These are phyloP conservation scores for Drosophila ambigua DNA, from an alignment of 1,140 invertebrate species.

Conservation along the genomic window DNA sequence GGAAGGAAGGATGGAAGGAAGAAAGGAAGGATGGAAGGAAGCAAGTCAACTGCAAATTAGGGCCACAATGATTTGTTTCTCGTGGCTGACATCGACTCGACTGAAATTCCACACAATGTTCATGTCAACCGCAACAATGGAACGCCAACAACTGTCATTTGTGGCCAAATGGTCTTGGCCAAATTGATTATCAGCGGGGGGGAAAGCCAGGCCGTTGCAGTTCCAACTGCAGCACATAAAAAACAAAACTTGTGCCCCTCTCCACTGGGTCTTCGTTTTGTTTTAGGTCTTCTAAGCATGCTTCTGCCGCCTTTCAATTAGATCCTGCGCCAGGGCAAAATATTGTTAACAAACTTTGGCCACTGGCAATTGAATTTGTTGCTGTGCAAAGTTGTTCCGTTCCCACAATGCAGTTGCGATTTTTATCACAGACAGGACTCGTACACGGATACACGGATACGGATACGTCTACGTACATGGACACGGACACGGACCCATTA, in stretches of 20 bases:
- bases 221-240: constrained; percentile 46
- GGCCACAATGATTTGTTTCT: constrained; percentile 59
- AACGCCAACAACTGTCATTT: constrained; percentile 57
- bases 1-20: constrained; percentile 1
- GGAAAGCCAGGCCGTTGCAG: constrained; percentile 38
- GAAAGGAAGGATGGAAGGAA: constrained; percentile 13
- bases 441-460: too few species aligned
- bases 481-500: constrained; percentile 31
- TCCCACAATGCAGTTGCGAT: constrained; percentile 67
- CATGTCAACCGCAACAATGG: constrained; percentile 62
- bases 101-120: constrained; percentile 60
- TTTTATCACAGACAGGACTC: constrained; percentile 48
- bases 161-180: constrained; percentile 60
- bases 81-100: constrained; percentile 34
- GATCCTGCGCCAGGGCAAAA: constrained; percentile 24
- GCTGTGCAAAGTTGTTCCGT: constrained; percentile 31
- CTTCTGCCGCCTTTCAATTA: constrained; percentile 61
- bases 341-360: constrained; percentile 66
- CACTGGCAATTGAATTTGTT: constrained; percentile 27
- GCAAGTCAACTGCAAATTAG: constrained; percentile 63
- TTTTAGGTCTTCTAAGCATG: constrained; percentile 43
- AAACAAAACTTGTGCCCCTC: constrained; percentile 13
- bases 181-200: constrained; percentile 74
- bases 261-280: not conserved
- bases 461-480: not conserved